Evolutionary conservation across 2,797 vertebrate genomes (phyloP).

Genomic region (Buphagus erythrorhynchus): DNA sequence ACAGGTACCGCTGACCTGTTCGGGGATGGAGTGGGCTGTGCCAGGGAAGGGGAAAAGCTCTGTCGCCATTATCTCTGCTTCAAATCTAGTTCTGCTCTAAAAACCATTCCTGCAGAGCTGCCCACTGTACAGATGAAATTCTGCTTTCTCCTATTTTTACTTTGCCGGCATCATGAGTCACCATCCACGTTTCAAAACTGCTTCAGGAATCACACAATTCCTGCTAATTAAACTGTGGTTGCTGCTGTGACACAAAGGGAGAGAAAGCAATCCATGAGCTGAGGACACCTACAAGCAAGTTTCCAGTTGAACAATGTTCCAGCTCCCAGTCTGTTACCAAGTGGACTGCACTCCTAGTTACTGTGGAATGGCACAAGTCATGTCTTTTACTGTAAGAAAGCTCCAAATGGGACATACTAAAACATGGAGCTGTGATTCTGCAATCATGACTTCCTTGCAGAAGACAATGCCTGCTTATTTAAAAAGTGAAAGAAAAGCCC

Average conservation of each 20-base stretch:
- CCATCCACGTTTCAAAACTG: not conserved
- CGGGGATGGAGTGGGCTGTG: not conserved
- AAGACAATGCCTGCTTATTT: not conserved
- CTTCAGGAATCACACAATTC: not conserved
- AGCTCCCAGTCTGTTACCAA: not conserved
- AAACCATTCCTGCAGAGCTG: not conserved
- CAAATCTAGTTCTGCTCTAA: not conserved
- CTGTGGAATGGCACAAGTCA: not conserved
- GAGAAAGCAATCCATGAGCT: not conserved
- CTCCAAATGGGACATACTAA: accelerated
- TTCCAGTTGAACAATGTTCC: not conserved
- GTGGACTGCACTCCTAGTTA: not conserved
- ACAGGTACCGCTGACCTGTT: not conserved
- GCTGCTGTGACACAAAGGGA: not conserved
- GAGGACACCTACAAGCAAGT: not conserved
- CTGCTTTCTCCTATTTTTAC: not conserved
- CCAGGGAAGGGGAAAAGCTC: not conserved
- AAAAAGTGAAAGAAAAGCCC: not conserved
- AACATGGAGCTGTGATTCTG: accelerated
- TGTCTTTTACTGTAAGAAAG: not conserved
- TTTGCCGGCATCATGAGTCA: not conserved
- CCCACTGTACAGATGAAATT: not conserved
- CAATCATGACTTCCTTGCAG: not conserved
- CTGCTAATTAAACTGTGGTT: not conserved
- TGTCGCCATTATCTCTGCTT: not conserved